Evolutionary conservation across 1,140 invertebrate species (phyloP), one percentile per base, ranked within the genome.

Genomic region (Diorhabda carinulata): DNA sequence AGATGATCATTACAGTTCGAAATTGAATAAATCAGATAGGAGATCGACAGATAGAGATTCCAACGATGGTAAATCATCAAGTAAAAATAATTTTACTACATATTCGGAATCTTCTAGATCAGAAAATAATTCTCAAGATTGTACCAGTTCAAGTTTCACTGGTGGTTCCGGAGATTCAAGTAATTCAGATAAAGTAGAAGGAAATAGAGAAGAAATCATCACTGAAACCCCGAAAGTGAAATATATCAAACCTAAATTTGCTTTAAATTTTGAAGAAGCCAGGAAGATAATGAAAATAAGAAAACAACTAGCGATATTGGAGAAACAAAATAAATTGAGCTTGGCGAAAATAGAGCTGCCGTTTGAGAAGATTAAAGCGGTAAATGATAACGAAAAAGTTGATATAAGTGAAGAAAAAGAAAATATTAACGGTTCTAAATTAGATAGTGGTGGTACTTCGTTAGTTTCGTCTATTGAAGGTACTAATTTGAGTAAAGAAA

Each of bases 211-310:
- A 9, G 7, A n/a, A 68, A 57, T 70, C 9, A 25, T 47, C 9
- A 43, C 42, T 9, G 64, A 61, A n/a, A 63, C 58, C 3, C 70
- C 44, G 25, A 65, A 63, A 58, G 43, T 78, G 4, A 78, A 75
- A 47, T 69, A 80, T 5, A 81, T 85, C 64, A 89, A 89, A 76
- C 86, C 86, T 2, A 89, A 87, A 80, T 84, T 87, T 61, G 86
- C 85, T 2, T 84, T 84, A 3, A 88, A 87, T 76, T 81, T 87
- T 66, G 81, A 84, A 67, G 87, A 89, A 81, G 86, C 85, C 2
- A 85, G 84, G 67, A 82, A 83, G 71, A 74, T 88, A 25, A 87
- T 88, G 83, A 88, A 88, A 79, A 85, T 88, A 72, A 79, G 87
- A 4, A 88, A 86, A 69, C 84, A 86, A 70, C 80, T 89, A 72